phyloP scores from a whole-genome alignment of 2,113 vertebrate genomes.

The Capreolus pygargus region DNA sequence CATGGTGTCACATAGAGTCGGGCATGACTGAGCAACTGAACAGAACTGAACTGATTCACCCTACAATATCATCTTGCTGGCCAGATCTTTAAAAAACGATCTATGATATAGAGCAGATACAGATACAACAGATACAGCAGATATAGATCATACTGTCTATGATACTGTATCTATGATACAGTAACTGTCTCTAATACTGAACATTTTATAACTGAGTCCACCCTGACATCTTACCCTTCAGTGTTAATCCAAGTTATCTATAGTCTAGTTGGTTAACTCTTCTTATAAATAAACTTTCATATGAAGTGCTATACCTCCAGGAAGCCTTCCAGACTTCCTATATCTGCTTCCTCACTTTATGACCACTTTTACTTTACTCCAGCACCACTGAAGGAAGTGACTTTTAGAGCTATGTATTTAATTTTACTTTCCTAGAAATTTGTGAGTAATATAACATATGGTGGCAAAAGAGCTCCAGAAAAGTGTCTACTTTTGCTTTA shows the following conservation, averaged over 20 bases:
- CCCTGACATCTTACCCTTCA: neutral
- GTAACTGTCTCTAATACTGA: neutral
- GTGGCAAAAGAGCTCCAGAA: neutral
- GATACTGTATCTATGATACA: fast-evolving
- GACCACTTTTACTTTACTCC: neutral
- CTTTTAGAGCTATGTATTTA: neutral
- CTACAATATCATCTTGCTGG: neutral
- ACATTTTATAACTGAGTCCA: neutral
- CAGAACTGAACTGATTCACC: neutral
- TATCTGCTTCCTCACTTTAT: neutral
- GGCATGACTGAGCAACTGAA: neutral
- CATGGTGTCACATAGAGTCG: fast-evolving
- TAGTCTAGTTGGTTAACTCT: neutral
- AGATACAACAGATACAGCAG: too few species aligned
- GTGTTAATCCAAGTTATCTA: neutral
- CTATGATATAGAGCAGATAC: neutral
- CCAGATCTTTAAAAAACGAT: neutral
- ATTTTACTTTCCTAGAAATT: neutral
- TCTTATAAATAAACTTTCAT: neutral
- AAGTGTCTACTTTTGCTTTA: neutral
- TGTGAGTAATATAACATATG: neutral
- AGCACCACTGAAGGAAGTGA: neutral
- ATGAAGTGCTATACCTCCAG: neutral
- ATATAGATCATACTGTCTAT: neutral
- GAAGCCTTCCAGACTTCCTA: neutral